A percentile compares a stretch with the other conserved stretches of the same genome.
Evolutionary conservation across 2,888 invertebrate species (phyloP).

Genomic region (Himalopsyche japonica): DNA sequence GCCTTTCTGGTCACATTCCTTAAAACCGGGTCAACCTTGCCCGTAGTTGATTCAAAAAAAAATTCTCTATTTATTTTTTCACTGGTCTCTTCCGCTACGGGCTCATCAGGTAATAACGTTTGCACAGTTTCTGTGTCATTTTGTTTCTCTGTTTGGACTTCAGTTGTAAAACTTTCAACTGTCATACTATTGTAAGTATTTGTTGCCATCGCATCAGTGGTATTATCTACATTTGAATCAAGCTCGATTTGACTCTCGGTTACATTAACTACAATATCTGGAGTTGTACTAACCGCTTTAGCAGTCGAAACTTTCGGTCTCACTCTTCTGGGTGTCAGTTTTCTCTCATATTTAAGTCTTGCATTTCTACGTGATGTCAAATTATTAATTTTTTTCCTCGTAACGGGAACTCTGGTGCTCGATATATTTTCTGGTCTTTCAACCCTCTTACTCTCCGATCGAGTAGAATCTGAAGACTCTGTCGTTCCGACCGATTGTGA

Average conservation of each 20-base stretch:
- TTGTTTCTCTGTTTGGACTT: neutral
- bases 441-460: neutral
- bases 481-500: neutral
- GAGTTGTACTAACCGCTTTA: slow-evolving; percentile 44
- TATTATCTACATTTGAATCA: neutral
- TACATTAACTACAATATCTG: neutral
- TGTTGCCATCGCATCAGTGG: neutral
- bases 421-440: neutral
- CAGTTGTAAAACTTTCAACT: neutral
- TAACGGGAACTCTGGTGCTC: neutral
- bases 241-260: neutral
- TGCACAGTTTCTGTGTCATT: neutral
- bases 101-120: neutral
- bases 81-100: neutral
- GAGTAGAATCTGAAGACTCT: neutral
- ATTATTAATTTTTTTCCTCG: slow-evolving; percentile 1
- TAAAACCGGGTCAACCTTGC: neutral
- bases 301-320: slow-evolving; percentile 32
- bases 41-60: neutral
- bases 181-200: neutral
- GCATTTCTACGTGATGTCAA: slow-evolving; percentile 5
- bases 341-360: slow-evolving; percentile 33
- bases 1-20: neutral
- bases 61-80: neutral
- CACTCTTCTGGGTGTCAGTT: slow-evolving; percentile 34